phyloP scores from a whole-genome alignment of 1,140 invertebrate genomes.

The Drosophila kikkawai region DNA sequence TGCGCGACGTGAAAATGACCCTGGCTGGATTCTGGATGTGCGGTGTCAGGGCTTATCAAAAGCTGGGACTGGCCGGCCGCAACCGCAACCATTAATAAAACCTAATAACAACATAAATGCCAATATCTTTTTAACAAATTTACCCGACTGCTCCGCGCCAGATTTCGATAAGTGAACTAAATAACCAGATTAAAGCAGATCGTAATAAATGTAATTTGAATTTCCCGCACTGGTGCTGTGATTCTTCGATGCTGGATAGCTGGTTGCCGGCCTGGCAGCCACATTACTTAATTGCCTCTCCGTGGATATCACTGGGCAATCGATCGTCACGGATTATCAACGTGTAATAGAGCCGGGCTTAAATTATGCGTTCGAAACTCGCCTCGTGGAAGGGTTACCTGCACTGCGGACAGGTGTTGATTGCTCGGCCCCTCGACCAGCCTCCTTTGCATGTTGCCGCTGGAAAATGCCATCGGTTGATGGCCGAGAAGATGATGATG shows the following conservation, averaged over 20 bases:
- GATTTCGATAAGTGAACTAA: conserved; percentile 76
- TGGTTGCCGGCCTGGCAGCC: conserved; percentile 9
- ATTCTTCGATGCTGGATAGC: neutral
- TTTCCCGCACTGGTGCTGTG: conserved; percentile 35
- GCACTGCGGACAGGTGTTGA: conserved; percentile 68
- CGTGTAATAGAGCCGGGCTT: conserved; percentile 62
- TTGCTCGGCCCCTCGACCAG: conserved; percentile 40
- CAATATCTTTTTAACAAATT: conserved; percentile 66
- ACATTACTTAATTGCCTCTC: conserved; percentile 76
- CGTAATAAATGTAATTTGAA: conserved; percentile 81
- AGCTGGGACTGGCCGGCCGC: conserved; percentile 26
- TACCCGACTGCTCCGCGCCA: conserved; percentile 40
- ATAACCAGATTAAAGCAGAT: conserved; percentile 69
- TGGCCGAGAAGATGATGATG: conserved; percentile 42
- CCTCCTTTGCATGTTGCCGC: conserved; percentile 48
- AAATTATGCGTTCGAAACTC: conserved; percentile 61
- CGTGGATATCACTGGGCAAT: conserved; percentile 76
- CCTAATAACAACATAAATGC: conserved; percentile 80
- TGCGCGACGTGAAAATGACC: conserved; percentile 62
- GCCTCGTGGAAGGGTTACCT: conserved; percentile 32
- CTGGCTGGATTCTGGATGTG: conserved; percentile 29
- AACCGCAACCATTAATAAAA: conserved; percentile 73
- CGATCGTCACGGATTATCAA: conserved; percentile 81
- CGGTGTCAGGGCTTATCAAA: conserved; percentile 68
- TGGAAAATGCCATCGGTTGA: conserved; percentile 34